Evolutionary conservation across 2,888 invertebrate genomes (phyloP), one percentile per base, ranked within the genome.

Genomic region (Xylota segnis): DNA sequence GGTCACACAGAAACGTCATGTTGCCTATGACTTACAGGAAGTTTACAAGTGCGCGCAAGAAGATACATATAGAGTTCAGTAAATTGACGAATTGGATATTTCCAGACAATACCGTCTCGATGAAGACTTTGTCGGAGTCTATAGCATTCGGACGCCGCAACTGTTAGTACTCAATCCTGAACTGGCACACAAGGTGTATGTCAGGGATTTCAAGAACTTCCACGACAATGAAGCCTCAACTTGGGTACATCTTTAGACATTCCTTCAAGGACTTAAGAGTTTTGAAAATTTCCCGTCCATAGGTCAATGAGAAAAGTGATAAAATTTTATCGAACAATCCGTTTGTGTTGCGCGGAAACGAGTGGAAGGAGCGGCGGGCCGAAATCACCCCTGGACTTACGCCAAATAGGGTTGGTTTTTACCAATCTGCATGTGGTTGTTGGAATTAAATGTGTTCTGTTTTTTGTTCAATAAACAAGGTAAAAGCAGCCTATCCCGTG

Each of bases 321-420:
- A 93, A 92, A 0, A 88, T 94, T 6, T 89, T 93, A 6, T 91
- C 91, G 1, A 91, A 92, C 56, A 93, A 93, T 90, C 93, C 93
- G 0, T 93, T 94, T 86, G 79, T 90, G 0, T 83, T 94, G 29
- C 91, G 90, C 10, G 93, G 93, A 0, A 90, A 92, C 10, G 89
- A 92, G 83, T 94, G 94, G 94, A 93, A 93, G 79, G 90, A 90
- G 0, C 89, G 92, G 0, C 91, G 94, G 6, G 89, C 91, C 0
- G 93, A 93, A 87, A 87, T 94, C 14, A 93, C 94, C 0, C 93
- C 94, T 0, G 93, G 93, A 2, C 92, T 94, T 32, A 93, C 94
- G 0, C 89, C 91, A 10, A 92, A 92, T 45, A 93, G 93, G 79
- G 93, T 93, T 90, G 87, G 88, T 83, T 10, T 7, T 40, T 40